phyloP scores from a whole-genome alignment of 2,113 vertebrate species.

The Spermophilus dauricus region DNA sequence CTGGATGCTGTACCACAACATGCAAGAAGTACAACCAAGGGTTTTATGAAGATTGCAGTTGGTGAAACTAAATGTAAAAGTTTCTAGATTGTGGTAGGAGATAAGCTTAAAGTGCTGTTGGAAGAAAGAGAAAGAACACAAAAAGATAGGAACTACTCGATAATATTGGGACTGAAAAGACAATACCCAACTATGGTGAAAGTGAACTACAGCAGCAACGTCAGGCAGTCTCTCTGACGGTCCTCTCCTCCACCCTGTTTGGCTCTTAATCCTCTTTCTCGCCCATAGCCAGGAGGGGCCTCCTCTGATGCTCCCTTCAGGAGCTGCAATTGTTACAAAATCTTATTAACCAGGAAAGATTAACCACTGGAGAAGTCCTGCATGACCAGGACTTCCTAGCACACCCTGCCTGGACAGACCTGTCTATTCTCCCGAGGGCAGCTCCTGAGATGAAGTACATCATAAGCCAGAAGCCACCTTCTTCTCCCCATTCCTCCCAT shows the following conservation, averaged over 20 bases:
- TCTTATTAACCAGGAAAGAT: not conserved
- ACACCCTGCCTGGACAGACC: not conserved
- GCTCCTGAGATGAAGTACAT: no score
- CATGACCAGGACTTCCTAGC: not conserved
- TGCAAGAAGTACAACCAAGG: not conserved
- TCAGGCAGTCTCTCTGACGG: not conserved
- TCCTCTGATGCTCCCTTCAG: not conserved
- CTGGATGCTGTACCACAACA: not conserved
- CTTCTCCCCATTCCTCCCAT: not conserved
- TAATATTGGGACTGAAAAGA: not conserved
- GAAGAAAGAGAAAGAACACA: not conserved
- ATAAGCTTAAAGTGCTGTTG: not conserved
- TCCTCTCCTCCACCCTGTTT: not conserved
- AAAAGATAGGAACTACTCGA: not conserved
- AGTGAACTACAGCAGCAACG: not conserved
- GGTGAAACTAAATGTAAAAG: not conserved
- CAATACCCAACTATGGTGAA: not conserved
- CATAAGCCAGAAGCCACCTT: not conserved
- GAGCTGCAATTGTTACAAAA: not conserved
- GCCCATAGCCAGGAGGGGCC: not conserved
- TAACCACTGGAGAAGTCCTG: not conserved
- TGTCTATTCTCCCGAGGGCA: not conserved
- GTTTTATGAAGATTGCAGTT: not conserved
- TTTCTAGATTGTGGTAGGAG: not conserved
- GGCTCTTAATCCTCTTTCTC: not conserved